Percentiles rank a stretch among this genome's conserved stretches.
phyloP scores from a whole-genome alignment of 2,797 vertebrate genomes.

The Paratrypauchen microcephalus region DNA sequence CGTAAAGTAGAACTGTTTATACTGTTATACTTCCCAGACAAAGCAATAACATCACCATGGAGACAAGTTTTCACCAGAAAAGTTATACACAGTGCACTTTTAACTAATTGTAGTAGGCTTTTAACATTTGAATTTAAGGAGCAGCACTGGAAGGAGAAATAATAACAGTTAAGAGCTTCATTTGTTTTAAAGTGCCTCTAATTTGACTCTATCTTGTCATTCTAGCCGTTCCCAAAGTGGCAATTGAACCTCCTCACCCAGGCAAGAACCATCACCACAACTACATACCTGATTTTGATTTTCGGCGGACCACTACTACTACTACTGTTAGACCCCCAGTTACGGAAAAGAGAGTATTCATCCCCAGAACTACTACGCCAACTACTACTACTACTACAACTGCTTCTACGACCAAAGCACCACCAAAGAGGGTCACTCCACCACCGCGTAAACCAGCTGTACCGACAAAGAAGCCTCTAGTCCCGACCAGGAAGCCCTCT shows the following conservation, averaged over 20 bases:
- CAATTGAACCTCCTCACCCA: conserved; percentile 80
- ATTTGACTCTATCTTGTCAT: conserved; percentile 57
- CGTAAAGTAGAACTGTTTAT: too few relatives aligned
- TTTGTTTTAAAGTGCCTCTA: conserved; percentile 53
- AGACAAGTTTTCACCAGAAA: too few relatives aligned
- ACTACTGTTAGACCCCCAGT: conserved; percentile 62
- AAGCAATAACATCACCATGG: too few relatives aligned
- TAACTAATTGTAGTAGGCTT: conserved; percentile 5
- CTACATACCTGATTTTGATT: conserved; percentile 79
- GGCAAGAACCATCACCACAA: conserved; percentile 75
- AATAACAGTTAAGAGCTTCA: conserved; percentile 46
- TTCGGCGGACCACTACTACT: conserved; percentile 67
- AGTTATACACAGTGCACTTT: too few relatives aligned
- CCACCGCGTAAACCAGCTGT: conserved; percentile 58
- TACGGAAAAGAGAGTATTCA: conserved; percentile 55
- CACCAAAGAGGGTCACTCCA: conserved; percentile 58
- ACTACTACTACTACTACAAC: conserved; percentile 31
- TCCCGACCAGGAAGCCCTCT: conserved; percentile 63
- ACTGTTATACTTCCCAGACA: too few relatives aligned
- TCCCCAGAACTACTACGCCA: conserved; percentile 50
- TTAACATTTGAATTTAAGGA: conserved; percentile 50
- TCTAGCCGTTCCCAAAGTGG: conserved; percentile 83
- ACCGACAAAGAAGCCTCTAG: conserved; percentile 61
- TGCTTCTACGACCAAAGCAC: conserved; percentile 44
- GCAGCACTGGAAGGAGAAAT: conserved; percentile 48